These are phyloP conservation scores for Micromys minutus DNA, from an alignment of 2,113 vertebrate species.

Conservation along the genomic window DNA sequence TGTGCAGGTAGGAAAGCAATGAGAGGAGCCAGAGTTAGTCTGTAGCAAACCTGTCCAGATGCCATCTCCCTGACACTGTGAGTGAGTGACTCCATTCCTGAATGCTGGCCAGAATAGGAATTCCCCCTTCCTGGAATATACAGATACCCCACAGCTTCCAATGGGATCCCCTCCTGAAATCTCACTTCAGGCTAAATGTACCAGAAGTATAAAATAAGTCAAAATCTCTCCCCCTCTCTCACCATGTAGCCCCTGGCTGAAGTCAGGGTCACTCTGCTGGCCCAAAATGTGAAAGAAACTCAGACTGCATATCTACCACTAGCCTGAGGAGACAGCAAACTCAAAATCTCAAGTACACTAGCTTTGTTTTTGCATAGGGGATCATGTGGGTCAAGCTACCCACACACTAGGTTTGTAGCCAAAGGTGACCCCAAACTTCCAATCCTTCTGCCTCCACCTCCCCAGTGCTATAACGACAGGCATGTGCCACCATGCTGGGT, in stretches of 20 bases:
- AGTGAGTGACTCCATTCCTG: not conserved
- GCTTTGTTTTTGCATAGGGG: not conserved
- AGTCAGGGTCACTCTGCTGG: not conserved
- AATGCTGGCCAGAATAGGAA: not conserved
- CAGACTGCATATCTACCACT: not conserved
- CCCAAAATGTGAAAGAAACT: not conserved
- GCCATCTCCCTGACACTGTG: rapidly evolving
- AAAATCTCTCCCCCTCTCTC: too few relatives aligned
- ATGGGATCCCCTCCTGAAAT: not conserved
- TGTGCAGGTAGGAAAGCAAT: not conserved
- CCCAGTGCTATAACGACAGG: too few relatives aligned
- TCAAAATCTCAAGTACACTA: not conserved
- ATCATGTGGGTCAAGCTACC: not conserved
- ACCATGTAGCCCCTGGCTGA: not conserved
- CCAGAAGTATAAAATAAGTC: not conserved
- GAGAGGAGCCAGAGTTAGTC: rapidly evolving
- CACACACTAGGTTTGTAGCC: not conserved
- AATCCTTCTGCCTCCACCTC: not conserved
- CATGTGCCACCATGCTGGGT: not conserved
- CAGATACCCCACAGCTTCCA: not conserved
- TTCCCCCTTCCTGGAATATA: not conserved
- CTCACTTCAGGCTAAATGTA: too few relatives aligned
- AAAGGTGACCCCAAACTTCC: not conserved
- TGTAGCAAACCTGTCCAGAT: rapidly evolving
- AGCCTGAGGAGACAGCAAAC: not conserved